Percentiles rank a stretch among this genome's conserved stretches.
Conservation (phyloP, 2,888 invertebrate genomes). For the Andrena flavipes region DNA sequence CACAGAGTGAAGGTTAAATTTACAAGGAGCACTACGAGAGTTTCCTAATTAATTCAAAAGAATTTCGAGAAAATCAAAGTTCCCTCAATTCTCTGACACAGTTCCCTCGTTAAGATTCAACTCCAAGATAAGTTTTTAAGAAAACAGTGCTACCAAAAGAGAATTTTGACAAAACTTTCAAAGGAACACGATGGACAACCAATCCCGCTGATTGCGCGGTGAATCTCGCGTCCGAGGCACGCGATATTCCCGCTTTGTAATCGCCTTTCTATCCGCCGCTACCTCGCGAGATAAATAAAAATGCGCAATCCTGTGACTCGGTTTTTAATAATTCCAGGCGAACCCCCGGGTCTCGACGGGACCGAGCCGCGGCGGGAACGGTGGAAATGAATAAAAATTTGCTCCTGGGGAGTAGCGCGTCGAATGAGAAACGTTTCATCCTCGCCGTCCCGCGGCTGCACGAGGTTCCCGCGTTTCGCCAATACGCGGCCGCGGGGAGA, state of each 20-base stretch:
- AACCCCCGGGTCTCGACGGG: neutral
- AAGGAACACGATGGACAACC: too few species aligned
- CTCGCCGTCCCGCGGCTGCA: neutral
- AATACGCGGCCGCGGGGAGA: neutral
- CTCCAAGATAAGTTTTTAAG: too few species aligned
- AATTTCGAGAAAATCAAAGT: too few species aligned
- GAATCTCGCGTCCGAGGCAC: neutral
- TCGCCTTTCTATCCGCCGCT: neutral
- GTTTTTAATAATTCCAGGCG: conserved; percentile 30
- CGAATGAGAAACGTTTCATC: conserved; percentile 14
- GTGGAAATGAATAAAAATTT: conserved; percentile 29
- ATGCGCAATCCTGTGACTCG: neutral
- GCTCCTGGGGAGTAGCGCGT: neutral
- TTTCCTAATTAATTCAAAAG: too few species aligned
- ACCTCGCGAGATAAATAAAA: conserved; percentile 4
- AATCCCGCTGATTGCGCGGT: neutral
- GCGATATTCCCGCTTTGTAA: neutral
- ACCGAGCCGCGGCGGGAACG: neutral
- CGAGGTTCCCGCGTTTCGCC: neutral
- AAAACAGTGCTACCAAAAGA: too few species aligned
- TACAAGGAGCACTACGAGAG: too few species aligned
- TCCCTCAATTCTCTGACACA: too few species aligned
- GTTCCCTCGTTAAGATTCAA: too few species aligned
- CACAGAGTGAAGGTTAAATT: too few species aligned
- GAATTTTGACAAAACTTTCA: too few species aligned